A percentile compares a stretch with the other conserved stretches of the same genome.
phyloP scores from a whole-genome alignment of 2,888 invertebrate genomes.

The Cephalotes varians region DNA sequence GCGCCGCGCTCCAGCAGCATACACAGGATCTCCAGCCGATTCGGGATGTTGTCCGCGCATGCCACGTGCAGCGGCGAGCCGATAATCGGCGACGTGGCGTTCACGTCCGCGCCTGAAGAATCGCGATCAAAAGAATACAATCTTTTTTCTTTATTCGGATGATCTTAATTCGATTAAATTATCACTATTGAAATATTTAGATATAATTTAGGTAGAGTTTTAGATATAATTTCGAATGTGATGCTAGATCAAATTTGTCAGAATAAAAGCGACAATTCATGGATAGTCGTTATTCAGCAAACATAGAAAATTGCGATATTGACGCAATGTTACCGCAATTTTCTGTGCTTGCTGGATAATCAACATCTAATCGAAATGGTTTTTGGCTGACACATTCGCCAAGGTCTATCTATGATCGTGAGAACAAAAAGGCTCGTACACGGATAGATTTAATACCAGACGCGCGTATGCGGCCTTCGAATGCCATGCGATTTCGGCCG shows the following conservation, averaged over 20 bases:
- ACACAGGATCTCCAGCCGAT: constrained; percentile 89
- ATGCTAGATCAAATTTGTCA: neutral
- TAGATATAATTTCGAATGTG: neutral
- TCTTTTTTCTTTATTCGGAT: neutral
- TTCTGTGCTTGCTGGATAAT: too few species aligned
- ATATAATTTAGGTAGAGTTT: neutral
- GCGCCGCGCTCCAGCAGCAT: constrained; percentile 91
- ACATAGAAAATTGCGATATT: too few species aligned
- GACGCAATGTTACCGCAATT: too few species aligned
- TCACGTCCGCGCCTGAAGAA: constrained; percentile 91
- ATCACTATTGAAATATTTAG: neutral
- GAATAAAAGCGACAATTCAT: neutral
- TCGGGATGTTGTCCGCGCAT: constrained; percentile 92
- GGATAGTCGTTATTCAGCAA: neutral
- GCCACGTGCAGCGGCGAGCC: constrained; percentile 94
- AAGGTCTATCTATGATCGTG: neutral
- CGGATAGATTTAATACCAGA: neutral
- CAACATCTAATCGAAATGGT: neutral
- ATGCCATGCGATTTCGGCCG: constrained; percentile 42
- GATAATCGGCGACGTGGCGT: constrained; percentile 92
- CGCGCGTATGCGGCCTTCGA: constrained; percentile 30
- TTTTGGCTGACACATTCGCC: neutral
- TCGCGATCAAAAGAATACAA: neutral
- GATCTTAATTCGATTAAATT: neutral
- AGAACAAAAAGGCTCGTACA: neutral